Evolutionary conservation across 2,113 vertebrate genomes (phyloP).

Genomic region (Clinocottus analis): DNA sequence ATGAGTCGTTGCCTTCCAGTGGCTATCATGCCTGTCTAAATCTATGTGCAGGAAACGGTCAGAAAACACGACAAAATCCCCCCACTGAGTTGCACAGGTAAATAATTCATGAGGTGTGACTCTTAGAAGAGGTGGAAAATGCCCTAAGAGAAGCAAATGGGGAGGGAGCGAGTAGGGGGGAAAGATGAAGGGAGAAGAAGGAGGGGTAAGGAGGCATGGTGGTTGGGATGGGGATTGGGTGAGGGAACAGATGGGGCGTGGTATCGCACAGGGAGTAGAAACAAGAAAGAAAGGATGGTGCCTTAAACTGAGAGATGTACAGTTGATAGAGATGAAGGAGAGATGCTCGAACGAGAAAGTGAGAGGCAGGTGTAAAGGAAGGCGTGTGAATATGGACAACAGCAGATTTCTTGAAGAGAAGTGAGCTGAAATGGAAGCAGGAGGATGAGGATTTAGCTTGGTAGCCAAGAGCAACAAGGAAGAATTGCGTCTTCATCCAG

Average conservation of each 20-base stretch:
- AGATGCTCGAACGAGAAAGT: not conserved
- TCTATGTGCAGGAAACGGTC: slow-evolving; percentile 47
- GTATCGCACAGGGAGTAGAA: slow-evolving; percentile 20
- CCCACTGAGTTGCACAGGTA: slow-evolving; percentile 47
- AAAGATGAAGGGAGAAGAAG: slow-evolving; percentile 16
- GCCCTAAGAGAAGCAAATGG: slow-evolving; percentile 52
- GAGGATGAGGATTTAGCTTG: not conserved
- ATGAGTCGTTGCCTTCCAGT: not conserved
- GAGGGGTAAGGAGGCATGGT: not conserved
- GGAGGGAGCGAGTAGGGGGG: slow-evolving; percentile 15
- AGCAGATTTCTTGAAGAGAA: not conserved
- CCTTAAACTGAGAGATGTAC: slow-evolving; percentile 1
- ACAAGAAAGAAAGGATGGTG: slow-evolving; percentile 20
- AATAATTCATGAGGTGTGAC: slow-evolving; percentile 80
- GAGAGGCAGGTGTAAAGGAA: slow-evolving; percentile 29
- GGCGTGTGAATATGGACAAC: slow-evolving; percentile 2
- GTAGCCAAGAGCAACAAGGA: slow-evolving; percentile 41
- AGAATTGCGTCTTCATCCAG: not conserved
- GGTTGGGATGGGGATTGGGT: slow-evolving; percentile 25
- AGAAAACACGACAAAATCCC: slow-evolving; percentile 49
- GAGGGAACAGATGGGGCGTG: slow-evolving; percentile 24
- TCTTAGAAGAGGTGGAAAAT: slow-evolving; percentile 69
- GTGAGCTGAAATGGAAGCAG: not conserved
- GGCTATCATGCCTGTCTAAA: slow-evolving; percentile 2
- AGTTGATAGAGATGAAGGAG: slow-evolving; percentile 4